These are phyloP conservation scores for Rhopalosiphum padi DNA, from an alignment of 1,140 invertebrate genomes.

Conservation along the genomic window DNA sequence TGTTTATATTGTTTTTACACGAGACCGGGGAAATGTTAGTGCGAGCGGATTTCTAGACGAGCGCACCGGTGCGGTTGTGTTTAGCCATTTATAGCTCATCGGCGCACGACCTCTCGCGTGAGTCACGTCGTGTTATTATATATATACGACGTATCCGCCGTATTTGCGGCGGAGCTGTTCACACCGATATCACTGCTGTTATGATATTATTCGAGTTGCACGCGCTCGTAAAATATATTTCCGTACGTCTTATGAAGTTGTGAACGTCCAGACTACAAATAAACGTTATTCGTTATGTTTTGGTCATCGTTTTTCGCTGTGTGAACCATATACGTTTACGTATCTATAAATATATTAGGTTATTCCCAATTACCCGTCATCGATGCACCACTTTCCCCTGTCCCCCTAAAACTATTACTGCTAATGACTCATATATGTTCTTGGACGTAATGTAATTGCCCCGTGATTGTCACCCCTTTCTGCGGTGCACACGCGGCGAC, in stretches of 20 bases:
- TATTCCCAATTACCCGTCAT: not conserved
- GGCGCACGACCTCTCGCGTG: slow-evolving; percentile 45
- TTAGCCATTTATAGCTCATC: slow-evolving; percentile 54
- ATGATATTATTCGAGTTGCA: not conserved
- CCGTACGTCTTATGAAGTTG: not conserved
- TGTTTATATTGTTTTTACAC: slow-evolving; percentile 28
- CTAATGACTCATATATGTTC: slow-evolving; percentile 49
- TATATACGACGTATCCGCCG: not conserved
- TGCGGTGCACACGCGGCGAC: not conserved
- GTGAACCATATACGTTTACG: not conserved
- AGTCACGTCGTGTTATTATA: not conserved
- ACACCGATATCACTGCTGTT: not conserved
- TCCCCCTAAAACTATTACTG: not conserved
- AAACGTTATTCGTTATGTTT: not conserved
- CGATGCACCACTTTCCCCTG: not conserved
- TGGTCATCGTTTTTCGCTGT: not conserved
- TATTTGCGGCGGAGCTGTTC: not conserved
- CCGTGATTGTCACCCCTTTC: slow-evolving; percentile 56
- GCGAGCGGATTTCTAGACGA: slow-evolving; percentile 38
- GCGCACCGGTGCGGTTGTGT: slow-evolving; percentile 37
- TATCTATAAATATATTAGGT: not conserved
- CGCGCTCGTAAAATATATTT: not conserved
- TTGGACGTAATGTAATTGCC: slow-evolving; percentile 45
- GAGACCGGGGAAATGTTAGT: slow-evolving; percentile 13
- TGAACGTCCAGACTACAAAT: not conserved